These are phyloP conservation scores for Arnoldichthys spilopterus DNA, from an alignment of 2,797 vertebrate species.

Conservation along the genomic window DNA sequence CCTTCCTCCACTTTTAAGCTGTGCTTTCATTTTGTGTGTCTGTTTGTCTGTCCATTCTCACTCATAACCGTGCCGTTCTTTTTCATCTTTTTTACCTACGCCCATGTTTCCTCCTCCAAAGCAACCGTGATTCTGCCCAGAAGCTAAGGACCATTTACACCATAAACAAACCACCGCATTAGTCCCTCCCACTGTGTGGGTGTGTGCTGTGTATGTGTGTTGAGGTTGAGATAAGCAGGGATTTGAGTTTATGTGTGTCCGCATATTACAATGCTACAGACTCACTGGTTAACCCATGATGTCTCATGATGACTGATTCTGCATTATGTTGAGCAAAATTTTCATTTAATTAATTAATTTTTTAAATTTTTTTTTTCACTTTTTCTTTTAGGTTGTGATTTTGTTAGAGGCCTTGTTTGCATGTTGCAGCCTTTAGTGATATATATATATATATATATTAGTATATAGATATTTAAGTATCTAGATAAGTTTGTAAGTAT, in stretches of 20 bases:
- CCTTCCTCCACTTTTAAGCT: constrained; percentile 27
- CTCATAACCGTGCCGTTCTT: not conserved
- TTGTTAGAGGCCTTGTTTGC: too few relatives aligned
- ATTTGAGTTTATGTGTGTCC: not conserved
- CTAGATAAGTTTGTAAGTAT: too few relatives aligned
- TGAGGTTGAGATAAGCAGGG: not conserved
- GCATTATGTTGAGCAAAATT: too few relatives aligned
- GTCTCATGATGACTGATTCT: too few relatives aligned
- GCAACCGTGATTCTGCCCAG: not conserved
- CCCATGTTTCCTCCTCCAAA: constrained; percentile 17
- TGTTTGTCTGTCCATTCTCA: constrained; percentile 1
- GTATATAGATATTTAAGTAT: too few relatives aligned
- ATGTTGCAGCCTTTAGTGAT: too few relatives aligned
- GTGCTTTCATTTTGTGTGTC: constrained; percentile 26
- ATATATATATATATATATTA: too few relatives aligned
- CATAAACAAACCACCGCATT: constrained; percentile 26
- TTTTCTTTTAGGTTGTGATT: too few relatives aligned
- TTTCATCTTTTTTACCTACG: not conserved
- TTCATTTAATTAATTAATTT: too few relatives aligned
- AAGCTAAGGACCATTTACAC: constrained; percentile 24
- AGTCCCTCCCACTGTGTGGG: constrained; percentile 19
- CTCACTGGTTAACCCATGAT: too few relatives aligned
- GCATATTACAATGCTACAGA: too few relatives aligned
- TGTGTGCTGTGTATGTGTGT: constrained; percentile 20
- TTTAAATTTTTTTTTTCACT: too few relatives aligned